A percentile compares a stretch with the other conserved stretches of the same genome.
phyloP scores from a whole-genome alignment of 2,113 vertebrate genomes.

The Phyllostomus discolor region DNA sequence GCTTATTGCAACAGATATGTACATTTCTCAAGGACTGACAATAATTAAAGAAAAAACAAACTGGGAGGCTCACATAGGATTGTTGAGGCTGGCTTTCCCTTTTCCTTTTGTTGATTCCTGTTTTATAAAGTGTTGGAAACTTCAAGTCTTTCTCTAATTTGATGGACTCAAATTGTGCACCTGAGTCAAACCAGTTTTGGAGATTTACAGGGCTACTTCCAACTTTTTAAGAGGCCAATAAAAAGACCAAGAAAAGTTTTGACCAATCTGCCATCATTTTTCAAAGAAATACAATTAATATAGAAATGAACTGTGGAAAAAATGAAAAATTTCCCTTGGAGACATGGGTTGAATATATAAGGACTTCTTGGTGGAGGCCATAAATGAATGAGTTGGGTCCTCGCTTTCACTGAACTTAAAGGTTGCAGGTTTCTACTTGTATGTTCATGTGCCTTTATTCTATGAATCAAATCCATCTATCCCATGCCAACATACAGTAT shows the following conservation, averaged over 20 bases:
- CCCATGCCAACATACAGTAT: background rate
- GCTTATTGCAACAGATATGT: constrained; percentile 61
- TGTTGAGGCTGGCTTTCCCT: constrained; percentile 30
- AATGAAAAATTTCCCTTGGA: background rate
- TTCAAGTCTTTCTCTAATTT: background rate
- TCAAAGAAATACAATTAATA: constrained; percentile 6
- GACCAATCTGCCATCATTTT: background rate
- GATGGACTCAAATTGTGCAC: background rate
- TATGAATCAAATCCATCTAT: background rate
- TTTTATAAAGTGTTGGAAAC: constrained; percentile 38
- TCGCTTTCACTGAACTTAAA: background rate
- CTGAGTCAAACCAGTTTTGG: constrained; percentile 24
- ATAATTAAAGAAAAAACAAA: constrained; percentile 53
- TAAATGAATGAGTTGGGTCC: background rate
- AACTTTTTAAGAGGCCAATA: background rate
- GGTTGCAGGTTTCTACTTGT: background rate
- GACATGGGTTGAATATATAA: background rate
- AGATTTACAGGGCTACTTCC: background rate
- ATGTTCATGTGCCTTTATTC: constrained; percentile 9
- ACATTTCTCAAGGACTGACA: constrained; percentile 62
- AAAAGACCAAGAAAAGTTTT: background rate
- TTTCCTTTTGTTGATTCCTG: constrained; percentile 40
- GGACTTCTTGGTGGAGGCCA: background rate
- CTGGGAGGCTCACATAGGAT: background rate
- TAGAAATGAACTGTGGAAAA: background rate